Evolutionary conservation across 2,113 vertebrate species (phyloP).

Genomic region (Promerops cafer): DNA sequence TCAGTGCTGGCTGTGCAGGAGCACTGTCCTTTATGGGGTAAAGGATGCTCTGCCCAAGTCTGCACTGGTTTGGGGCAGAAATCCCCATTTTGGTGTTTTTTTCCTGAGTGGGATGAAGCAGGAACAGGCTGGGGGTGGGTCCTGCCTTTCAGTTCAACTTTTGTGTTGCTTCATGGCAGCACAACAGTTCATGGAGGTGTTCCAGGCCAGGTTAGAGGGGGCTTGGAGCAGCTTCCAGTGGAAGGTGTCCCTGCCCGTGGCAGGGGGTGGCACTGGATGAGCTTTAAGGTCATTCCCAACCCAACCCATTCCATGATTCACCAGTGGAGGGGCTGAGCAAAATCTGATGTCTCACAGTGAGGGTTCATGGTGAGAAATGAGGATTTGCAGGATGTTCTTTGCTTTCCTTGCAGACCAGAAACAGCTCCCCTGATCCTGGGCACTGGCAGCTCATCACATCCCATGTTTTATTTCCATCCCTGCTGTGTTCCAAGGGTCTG

Average conservation of each 20-base stretch:
- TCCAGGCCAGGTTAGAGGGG: fast-evolving
- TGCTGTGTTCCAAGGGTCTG: background rate
- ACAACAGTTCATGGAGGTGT: background rate
- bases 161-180: background rate
- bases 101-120: background rate
- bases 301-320: background rate
- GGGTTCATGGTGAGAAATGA: background rate
- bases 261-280: fast-evolving
- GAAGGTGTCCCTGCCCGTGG: background rate
- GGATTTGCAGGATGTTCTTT: background rate
- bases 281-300: background rate
- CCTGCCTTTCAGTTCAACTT: background rate
- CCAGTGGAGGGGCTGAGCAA: background rate
- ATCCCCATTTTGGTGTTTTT: background rate
- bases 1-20: fast-evolving
- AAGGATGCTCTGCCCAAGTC: background rate
- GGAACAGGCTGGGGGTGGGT: background rate
- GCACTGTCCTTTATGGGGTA: background rate
- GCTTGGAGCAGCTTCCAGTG: background rate
- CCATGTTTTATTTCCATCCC: fast-evolving
- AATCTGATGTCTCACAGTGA: background rate
- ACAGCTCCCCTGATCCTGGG: background rate
- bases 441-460: fast-evolving
- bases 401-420: background rate
- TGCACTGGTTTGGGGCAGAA: background rate